A percentile compares a stretch with the other conserved stretches of the same genome.
These are phyloP conservation scores for Eremophila alpestris DNA, from an alignment of 2,797 vertebrate genomes.

Conservation along the genomic window DNA sequence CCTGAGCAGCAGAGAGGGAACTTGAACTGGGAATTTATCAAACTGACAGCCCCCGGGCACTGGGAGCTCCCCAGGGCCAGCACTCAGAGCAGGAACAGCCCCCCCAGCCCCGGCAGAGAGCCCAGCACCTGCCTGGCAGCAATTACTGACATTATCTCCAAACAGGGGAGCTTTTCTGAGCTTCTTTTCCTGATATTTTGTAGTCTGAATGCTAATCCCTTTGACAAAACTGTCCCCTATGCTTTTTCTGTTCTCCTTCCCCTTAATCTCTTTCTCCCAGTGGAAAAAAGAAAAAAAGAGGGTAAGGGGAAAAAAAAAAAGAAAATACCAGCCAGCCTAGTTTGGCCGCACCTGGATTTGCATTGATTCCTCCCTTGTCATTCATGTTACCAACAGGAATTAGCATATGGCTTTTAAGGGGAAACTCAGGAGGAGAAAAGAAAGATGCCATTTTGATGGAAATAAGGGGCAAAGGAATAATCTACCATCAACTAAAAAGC, in stretches of 20 bases:
- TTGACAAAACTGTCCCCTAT: constrained; percentile 79
- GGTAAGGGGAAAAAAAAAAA: not conserved
- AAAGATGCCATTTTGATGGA: constrained; percentile 92
- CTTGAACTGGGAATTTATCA: constrained; percentile 65
- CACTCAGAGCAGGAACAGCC: constrained; percentile 56
- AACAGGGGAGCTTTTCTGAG: constrained; percentile 68
- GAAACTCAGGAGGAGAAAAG: constrained; percentile 78
- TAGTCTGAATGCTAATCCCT: constrained; percentile 81
- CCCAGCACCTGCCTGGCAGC: constrained; percentile 80
- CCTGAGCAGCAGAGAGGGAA: constrained; percentile 22
- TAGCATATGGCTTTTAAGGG: constrained; percentile 90
- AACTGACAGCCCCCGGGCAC: constrained; percentile 61
- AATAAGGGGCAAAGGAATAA: constrained; percentile 89
- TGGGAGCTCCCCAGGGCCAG: constrained; percentile 15
- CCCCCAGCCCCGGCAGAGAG: not conserved
- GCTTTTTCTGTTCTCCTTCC: constrained; percentile 14
- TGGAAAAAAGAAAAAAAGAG: constrained; percentile 48
- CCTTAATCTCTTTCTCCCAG: constrained; percentile 72
- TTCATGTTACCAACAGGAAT: constrained; percentile 82
- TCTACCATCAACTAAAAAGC: constrained; percentile 86
- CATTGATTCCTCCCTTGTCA: constrained; percentile 78
- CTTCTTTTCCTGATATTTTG: constrained; percentile 76
- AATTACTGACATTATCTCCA: constrained; percentile 79
- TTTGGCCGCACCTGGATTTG: constrained; percentile 87
- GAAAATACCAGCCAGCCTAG: constrained; percentile 76